These are phyloP conservation scores for Channallabes apus DNA, from an alignment of 2,797 vertebrate species.

Conservation along the genomic window DNA sequence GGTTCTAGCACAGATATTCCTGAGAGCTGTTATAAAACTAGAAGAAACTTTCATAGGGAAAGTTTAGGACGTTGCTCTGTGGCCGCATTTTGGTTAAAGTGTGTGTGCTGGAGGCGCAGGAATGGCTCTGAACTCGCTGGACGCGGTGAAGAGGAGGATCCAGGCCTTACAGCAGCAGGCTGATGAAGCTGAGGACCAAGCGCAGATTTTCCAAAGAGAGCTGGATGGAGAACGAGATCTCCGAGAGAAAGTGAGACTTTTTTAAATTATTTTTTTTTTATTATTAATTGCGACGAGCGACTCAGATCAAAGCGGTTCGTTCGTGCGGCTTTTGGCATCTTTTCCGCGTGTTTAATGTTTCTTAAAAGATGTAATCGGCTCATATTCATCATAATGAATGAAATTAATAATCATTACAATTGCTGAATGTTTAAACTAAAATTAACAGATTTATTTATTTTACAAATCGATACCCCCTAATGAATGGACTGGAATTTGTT, in stretches of 20 bases:
- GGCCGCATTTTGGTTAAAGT: not conserved
- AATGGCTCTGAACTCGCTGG: slow-evolving; percentile 67
- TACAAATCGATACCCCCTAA: too few species aligned
- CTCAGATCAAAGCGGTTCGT: not conserved
- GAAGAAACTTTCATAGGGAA: not conserved
- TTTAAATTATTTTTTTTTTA: not conserved
- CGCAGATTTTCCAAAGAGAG: slow-evolving; percentile 80
- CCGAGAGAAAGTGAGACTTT: slow-evolving; percentile 86
- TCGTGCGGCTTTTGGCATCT: not conserved
- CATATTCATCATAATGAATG: not conserved
- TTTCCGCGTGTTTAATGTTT: not conserved
- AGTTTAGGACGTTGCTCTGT: not conserved
- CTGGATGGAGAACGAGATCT: slow-evolving; percentile 83
- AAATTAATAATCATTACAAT: too few species aligned
- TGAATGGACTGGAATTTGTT: too few species aligned
- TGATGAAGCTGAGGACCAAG: slow-evolving; percentile 87
- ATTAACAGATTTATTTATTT: too few species aligned
- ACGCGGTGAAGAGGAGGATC: slow-evolving; percentile 91
- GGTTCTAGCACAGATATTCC: not conserved
- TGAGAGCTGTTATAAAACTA: not conserved
- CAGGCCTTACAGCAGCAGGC: slow-evolving; percentile 86
- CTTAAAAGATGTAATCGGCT: not conserved
- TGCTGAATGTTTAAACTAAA: too few species aligned
- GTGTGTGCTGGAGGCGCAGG: not conserved
- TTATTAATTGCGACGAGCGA: not conserved